Evolutionary conservation across 2,888 invertebrate species (phyloP), one percentile per base, ranked within the genome.

Genomic region (Yponomeuta cagnagella): DNA sequence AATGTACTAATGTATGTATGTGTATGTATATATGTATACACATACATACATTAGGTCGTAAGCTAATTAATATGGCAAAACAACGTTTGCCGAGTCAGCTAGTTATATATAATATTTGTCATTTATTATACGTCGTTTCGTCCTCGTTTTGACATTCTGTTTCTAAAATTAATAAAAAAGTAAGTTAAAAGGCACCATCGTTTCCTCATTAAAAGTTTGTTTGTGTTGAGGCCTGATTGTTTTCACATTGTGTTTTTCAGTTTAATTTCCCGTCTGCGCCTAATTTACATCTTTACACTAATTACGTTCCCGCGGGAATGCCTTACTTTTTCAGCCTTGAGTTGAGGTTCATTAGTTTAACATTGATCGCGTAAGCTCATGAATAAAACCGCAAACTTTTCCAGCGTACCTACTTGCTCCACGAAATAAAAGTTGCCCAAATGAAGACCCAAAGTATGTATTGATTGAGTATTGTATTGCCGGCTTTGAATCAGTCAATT

Each of bases 401-500:
- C 65, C 33, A 30, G 30, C 65, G 33, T 65, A 31, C 23, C 23
- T 23, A 23, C 23, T 65, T 2, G 12, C 30, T 12, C 15, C 15
- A 67, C 48, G 43, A 67, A 48, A 64, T 2, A 64, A 64, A 67
- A 31, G 10, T 67, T 64, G 64, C 64, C 3, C 12, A 31, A 31
- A 65, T 65, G 65, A 31, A 65, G 65, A 10, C 65, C 31, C 30
- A 65, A 30, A n/a, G 33, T 15, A 48, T 68, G 48, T 48, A 68
- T 48, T 68, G 48, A 68, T 67, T 67, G 3, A 67, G 37, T n/a
- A n/a, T n/a, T n/a, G n/a, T n/a, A n/a, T 67, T n/a, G 48, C 48
- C 33, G 65, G 33, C 68, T 68, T 48, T 68, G 68, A 48, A 48
- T 68, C 23, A 43, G 68, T n/a, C 48, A 2, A 68, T 68, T 68